Evolutionary conservation across 2,797 vertebrate genomes (phyloP), one percentile per base, ranked within the genome.

Genomic region (Acanthornis magna): DNA sequence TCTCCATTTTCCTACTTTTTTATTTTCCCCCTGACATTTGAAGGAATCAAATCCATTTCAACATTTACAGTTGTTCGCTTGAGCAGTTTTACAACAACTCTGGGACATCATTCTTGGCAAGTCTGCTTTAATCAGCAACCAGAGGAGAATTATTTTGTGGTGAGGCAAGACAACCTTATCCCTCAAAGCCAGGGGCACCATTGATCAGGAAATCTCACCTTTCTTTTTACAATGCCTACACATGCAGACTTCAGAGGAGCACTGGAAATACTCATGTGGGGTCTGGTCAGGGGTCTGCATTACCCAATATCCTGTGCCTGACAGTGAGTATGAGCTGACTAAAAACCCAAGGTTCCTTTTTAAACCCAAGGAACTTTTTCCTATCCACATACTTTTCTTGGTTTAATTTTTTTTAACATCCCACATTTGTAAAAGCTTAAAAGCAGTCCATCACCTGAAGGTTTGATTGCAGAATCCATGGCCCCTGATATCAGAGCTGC

Each of bases 311-410:
- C 58, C 42, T 53, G 36, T 61, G 67, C 58, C 62, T 82, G 71
- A 75, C 47, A 26, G 15, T 3, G 15, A 40, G 36, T 48, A 36
- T 1, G 7, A 73, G 45, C 47, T 0, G 0, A 30, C 0, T 12
- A 27, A 72, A 67, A 88, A 47, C 25, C 6, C 40, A 42, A 42
- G 40, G 7, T 42, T 42, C 40, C 40, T 42, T 42, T 42, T 42
- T 42, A 42, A 42, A 42, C 40, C 40, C 13, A 42, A 42, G 40
- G 40, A 42, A 42, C 13, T 14, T 42, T 42, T 63, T 77, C 43
- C 55, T 91, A 80, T 73, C 32, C 51, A 62, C 20, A 10, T 11
- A 34, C 16, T 58, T 67, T 27, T 8, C 22, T 38, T 61, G 6
- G 29, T 53, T 58, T 54, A 38, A 42, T 36, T 40, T 72, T 30